Conservation (phyloP, 2,113 vertebrate species). For the Psephotus haematonotus region DNA sequence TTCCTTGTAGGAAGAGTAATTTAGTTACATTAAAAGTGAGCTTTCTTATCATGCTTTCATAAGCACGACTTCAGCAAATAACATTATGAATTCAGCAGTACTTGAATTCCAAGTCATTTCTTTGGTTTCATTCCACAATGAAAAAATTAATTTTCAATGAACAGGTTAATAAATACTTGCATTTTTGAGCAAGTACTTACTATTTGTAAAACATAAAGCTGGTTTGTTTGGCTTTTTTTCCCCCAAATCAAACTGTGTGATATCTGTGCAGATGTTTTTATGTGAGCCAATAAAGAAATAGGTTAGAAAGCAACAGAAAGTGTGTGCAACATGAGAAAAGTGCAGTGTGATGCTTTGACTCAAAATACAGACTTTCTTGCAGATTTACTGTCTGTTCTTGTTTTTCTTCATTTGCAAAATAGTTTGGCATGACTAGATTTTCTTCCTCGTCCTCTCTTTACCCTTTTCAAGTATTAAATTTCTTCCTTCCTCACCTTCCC, state of each 20-base stretch:
- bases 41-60: background rate
- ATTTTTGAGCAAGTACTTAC: background rate
- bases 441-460: background rate
- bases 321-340: background rate
- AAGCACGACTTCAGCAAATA: background rate
- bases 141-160: background rate
- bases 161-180: background rate
- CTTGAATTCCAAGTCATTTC: background rate
- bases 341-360: background rate
- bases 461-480: background rate
- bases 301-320: background rate
- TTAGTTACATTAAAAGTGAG: background rate
- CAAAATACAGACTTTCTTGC: background rate
- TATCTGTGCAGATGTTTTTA: background rate
- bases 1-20: background rate
- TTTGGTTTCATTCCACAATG: background rate
- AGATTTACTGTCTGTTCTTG: background rate
- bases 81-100: background rate
- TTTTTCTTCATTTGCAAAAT: background rate
- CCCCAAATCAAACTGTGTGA: background rate
- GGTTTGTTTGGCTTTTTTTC: accelerated
- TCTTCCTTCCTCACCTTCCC: conserved; percentile 9
- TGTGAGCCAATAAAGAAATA: background rate
- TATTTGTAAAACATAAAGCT: background rate
- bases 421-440: background rate